phyloP scores from a whole-genome alignment of 2,113 vertebrate species.

The Grus americana region DNA sequence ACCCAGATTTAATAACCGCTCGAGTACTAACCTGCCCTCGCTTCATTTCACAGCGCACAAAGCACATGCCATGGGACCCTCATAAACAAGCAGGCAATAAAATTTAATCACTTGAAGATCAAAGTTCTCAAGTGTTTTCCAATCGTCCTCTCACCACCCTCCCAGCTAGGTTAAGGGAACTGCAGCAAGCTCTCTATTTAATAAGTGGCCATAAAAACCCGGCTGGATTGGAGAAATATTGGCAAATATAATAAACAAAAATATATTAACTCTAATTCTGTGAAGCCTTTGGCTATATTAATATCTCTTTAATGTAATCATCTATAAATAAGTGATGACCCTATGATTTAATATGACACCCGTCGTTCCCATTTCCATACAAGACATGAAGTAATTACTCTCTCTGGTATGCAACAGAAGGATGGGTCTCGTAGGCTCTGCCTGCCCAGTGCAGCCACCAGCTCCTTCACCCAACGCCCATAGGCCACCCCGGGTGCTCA shows the following conservation, averaged over 20 bases:
- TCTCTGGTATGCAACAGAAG: background rate
- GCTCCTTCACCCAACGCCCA: accelerated
- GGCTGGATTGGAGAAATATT: slow-evolving; percentile 28
- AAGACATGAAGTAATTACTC: background rate
- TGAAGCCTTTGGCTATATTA: slow-evolving; percentile 78
- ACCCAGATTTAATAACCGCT: background rate
- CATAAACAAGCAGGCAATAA: background rate
- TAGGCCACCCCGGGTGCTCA: accelerated
- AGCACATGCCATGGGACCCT: accelerated
- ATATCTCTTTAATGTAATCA: slow-evolving; percentile 81
- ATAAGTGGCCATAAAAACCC: slow-evolving; percentile 18
- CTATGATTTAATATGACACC: slow-evolving; percentile 73
- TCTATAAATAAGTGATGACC: slow-evolving; percentile 81
- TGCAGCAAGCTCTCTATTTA: background rate
- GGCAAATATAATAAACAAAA: slow-evolving; percentile 52
- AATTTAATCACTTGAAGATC: background rate
- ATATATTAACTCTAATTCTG: slow-evolving; percentile 78
- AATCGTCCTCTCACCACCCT: background rate
- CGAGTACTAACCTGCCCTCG: background rate
- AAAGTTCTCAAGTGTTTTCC: background rate
- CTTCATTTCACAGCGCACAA: accelerated
- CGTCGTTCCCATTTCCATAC: slow-evolving; percentile 53
- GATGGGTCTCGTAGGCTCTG: accelerated
- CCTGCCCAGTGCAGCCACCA: accelerated
- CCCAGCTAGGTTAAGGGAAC: background rate